Base-by-base conservation (phyloP, 1,140 invertebrate genomes). In the Ctenoplectra terminalis region DNA sequence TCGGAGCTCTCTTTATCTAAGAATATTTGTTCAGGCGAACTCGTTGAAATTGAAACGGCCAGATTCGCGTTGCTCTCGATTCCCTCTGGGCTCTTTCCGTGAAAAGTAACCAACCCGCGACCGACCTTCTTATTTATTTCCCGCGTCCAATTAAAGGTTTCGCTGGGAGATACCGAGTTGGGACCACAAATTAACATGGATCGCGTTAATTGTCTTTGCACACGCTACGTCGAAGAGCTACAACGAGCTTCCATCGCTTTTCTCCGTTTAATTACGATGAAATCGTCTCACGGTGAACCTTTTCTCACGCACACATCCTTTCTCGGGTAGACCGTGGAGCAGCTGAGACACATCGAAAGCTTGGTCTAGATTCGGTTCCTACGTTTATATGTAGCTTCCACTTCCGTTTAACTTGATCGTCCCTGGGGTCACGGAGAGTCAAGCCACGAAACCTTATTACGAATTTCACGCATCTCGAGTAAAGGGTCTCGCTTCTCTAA, bases 21-120 rank as follows among this genome's bases (percentile, higher is more conserved):
- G 87, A 88, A 88, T 89, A 88, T 89, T 89, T 89, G 85, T 87
- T 89, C 86, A 89, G 81, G 86, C 79, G 79, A 86, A 87, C 83
- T 85, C 82, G 76, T 74, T 81, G 86, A 87, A 86, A 89, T 87
- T 89, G 86, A 87, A 89, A 87, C 82, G 71, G 81, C 79, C 76
- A 80, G 83, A 86, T 87, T 87, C 87, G 75, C 81, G 81, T 84
- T 78, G 77, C 87, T 79, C 75, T 74, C 69, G 64, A 69, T 80
- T 81, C 73, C 75, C 64, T 79, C 72, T n/a, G 69, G 63, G 37
- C 43, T 78, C 31, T 52, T 48, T 20, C n/a, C 54, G 17, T 40
- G 40, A 43, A 69, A 70, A 71, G 66, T 48, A 77, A 77, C 75
- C 75, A 54, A 54, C 74, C 40, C 37, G 20, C 60, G 34, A 20